These are phyloP conservation scores for Plebejus melissa DNA, from an alignment of 2,888 invertebrate species.

Conservation along the genomic window DNA sequence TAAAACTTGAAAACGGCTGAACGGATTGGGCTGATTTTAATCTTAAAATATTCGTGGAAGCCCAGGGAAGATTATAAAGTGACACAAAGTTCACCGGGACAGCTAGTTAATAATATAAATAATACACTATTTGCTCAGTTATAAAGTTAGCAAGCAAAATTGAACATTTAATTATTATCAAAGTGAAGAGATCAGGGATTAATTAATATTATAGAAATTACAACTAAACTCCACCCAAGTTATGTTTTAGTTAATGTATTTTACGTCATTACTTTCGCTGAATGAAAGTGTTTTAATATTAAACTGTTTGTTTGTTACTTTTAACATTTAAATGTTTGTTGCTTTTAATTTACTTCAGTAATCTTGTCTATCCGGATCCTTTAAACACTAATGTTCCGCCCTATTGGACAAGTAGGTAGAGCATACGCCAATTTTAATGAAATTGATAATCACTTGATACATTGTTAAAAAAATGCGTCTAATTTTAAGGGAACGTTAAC, in stretches of 20 bases:
- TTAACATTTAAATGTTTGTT: neutral
- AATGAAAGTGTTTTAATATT: constrained; percentile 5
- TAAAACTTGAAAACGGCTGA: too few relatives aligned
- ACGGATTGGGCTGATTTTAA: too few relatives aligned
- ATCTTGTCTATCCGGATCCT: constrained; percentile 8
- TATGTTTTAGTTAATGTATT: neutral
- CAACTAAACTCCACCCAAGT: neutral
- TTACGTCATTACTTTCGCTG: neutral
- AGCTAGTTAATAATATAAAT: too few relatives aligned
- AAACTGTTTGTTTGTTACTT: neutral
- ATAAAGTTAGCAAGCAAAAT: too few relatives aligned
- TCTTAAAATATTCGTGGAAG: too few relatives aligned
- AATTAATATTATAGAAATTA: neutral
- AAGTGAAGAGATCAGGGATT: neutral
- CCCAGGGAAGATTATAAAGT: too few relatives aligned
- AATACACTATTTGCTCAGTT: too few relatives aligned
- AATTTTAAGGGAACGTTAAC: too few relatives aligned
- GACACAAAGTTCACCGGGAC: too few relatives aligned
- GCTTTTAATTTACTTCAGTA: neutral
- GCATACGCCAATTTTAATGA: neutral
- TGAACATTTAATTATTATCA: too few relatives aligned
- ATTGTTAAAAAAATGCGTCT: too few relatives aligned
- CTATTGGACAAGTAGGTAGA: constrained; percentile 1
- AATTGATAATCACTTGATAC: neutral
- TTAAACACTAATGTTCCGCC: neutral